Conservation (phyloP, 2,888 invertebrate genomes). For the Amblyteles armatorius region DNA sequence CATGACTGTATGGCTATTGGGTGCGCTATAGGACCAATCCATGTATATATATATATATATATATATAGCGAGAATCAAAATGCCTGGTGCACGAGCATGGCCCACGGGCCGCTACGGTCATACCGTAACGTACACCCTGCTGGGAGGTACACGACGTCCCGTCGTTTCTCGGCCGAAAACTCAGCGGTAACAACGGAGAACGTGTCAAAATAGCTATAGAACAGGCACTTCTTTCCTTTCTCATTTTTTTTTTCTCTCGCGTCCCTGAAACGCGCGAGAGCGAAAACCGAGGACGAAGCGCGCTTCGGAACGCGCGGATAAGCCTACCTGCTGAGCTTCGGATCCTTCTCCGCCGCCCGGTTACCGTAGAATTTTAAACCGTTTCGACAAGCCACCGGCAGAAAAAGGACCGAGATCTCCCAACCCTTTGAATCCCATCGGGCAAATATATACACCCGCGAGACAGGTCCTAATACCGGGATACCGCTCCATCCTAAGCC, state of each 20-base stretch:
- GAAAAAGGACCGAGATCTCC: conserved; percentile 50
- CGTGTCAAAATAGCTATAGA: conserved; percentile 83
- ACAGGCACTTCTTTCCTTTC: conserved; percentile 72
- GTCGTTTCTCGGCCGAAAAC: conserved; percentile 79
- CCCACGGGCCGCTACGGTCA: conserved; percentile 57
- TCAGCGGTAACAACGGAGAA: conserved; percentile 80
- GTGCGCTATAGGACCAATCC: conserved; percentile 14
- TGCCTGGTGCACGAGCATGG: conserved; percentile 50
- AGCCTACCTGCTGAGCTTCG: conserved; percentile 59
- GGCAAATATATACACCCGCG: conserved; percentile 32
- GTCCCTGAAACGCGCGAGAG: conserved; percentile 67
- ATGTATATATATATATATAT: too few species aligned
- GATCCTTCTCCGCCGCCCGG: conserved; percentile 24
- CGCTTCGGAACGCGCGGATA: conserved; percentile 49
- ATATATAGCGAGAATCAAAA: conserved; percentile 45
- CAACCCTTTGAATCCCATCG: conserved; percentile 67
- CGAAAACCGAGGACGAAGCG: conserved; percentile 60
- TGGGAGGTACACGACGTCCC: conserved; percentile 80
- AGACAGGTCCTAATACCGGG: conserved; percentile 17
- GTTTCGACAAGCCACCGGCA: conserved; percentile 42
- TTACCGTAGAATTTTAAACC: conserved; percentile 52
- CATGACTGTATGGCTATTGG: conserved; percentile 2
- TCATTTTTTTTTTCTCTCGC: conserved; percentile 66
- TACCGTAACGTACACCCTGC: conserved; percentile 74
- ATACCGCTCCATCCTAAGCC: conserved; percentile 64